phyloP scores from a whole-genome alignment of 1,140 invertebrate genomes.

The Aphelinus atriplicis region DNA sequence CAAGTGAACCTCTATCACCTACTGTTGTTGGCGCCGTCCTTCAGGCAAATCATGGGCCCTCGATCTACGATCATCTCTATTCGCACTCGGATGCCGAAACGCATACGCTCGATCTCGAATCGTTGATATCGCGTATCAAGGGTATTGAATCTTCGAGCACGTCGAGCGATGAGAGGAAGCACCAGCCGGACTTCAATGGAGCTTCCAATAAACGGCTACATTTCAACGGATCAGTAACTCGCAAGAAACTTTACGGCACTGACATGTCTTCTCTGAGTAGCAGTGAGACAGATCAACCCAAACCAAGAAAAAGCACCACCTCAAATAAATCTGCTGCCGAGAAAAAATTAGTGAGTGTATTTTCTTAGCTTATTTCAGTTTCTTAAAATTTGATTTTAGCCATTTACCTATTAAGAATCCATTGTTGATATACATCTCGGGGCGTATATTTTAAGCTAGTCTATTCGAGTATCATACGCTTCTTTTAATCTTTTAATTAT shows the following conservation, averaged over 20 bases:
- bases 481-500: not conserved
- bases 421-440: no score
- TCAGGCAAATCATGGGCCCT: slow-evolving; percentile 88
- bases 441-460: no score
- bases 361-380: slow-evolving; percentile 13
- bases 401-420: not conserved
- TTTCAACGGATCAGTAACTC: slow-evolving; percentile 75
- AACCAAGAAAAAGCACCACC: slow-evolving; percentile 50
- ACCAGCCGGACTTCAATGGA: slow-evolving; percentile 73
- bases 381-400: not conserved
- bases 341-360: slow-evolving; percentile 44
- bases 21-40: slow-evolving; percentile 78
- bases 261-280: slow-evolving; percentile 73
- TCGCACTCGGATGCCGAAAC: slow-evolving; percentile 76
- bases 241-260: slow-evolving; percentile 73
- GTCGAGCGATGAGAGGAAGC: slow-evolving; percentile 71
- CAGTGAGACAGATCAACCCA: slow-evolving; percentile 66
- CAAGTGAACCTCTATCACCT: slow-evolving; percentile 60
- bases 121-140: slow-evolving; percentile 75
- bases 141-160: slow-evolving; percentile 68
- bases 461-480: no score
- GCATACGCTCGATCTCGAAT: slow-evolving; percentile 77
- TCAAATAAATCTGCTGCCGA: slow-evolving; percentile 47
- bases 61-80: slow-evolving; percentile 87
- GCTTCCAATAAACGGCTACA: slow-evolving; percentile 77